phyloP scores from a whole-genome alignment of 2,797 vertebrate genomes.

The Cottoperca gobio region DNA sequence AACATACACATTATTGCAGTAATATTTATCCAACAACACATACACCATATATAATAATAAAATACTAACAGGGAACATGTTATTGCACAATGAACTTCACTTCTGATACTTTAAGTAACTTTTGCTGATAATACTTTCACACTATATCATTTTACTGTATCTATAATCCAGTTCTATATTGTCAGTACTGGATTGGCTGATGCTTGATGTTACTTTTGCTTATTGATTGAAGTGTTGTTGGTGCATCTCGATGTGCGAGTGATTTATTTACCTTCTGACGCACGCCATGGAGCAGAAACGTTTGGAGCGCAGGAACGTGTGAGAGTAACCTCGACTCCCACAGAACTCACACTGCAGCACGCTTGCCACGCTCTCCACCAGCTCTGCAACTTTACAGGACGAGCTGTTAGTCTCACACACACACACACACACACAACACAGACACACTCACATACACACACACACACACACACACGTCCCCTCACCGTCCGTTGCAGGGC shows the following conservation, averaged over 20 bases:
- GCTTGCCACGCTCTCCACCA: conserved; percentile 83
- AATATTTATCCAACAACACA: too few relatives aligned
- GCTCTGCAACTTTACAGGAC: conserved; percentile 80
- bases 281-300: conserved; percentile 95
- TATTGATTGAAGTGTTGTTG: not conserved
- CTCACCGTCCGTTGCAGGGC: conserved; percentile 84
- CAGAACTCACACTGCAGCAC: conserved; percentile 95
- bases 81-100: too few relatives aligned
- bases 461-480: conserved; percentile 1
- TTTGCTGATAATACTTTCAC: too few relatives aligned
- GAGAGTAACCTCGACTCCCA: conserved; percentile 90
- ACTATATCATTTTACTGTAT: not conserved
- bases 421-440: not conserved
- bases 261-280: conserved; percentile 88
- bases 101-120: too few relatives aligned
- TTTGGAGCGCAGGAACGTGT: conserved; percentile 91
- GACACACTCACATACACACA: not conserved
- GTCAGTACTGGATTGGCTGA: not conserved
- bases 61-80: too few relatives aligned
- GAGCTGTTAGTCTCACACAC: conserved; percentile 42
- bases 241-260: not conserved
- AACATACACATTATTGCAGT: too few relatives aligned
- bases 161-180: not conserved
- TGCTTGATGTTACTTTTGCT: not conserved
- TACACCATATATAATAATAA: too few relatives aligned